Percentiles rank a stretch among this genome's conserved stretches.
phyloP scores from a whole-genome alignment of 2,888 invertebrate genomes.

The Leptopilina drosophilae region DNA sequence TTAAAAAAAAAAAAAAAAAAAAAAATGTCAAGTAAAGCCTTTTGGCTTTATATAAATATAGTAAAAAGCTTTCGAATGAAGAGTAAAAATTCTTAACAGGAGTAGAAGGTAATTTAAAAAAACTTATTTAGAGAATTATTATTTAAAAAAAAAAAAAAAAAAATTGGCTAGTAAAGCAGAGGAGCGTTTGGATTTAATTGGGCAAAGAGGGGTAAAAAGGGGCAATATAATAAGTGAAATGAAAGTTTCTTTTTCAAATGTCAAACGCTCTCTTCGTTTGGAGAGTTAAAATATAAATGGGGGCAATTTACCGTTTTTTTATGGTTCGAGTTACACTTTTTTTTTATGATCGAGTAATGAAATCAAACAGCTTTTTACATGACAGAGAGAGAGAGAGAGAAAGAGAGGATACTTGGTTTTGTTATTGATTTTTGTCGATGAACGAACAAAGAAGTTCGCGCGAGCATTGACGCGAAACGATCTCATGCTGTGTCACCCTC shows the following conservation, averaged over 20 bases:
- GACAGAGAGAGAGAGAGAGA: background rate
- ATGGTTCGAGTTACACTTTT: slow-evolving; percentile 3
- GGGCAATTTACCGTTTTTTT: slow-evolving; percentile 18
- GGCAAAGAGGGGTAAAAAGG: background rate
- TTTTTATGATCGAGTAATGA: slow-evolving; percentile 24
- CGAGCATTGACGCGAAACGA: slow-evolving; percentile 34
- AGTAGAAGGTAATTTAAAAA: too few species aligned
- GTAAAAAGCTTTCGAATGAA: too few species aligned
- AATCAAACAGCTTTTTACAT: slow-evolving; percentile 32
- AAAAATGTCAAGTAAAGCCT: too few species aligned
- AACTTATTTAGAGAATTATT: too few species aligned
- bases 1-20: too few species aligned
- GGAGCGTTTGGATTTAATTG: background rate
- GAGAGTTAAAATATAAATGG: background rate
- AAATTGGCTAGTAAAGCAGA: too few species aligned
- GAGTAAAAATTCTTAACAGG: too few species aligned
- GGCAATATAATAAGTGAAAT: background rate
- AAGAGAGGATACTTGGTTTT: background rate
- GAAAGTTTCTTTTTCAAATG: background rate
- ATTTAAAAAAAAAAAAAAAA: too few species aligned
- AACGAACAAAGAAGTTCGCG: slow-evolving; percentile 39
- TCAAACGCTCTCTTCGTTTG: background rate
- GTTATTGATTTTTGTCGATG: slow-evolving; percentile 40
- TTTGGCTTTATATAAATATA: too few species aligned
- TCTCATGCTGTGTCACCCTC: slow-evolving; percentile 21